These are phyloP conservation scores for Synergus gifuensis DNA, from an alignment of 2,888 invertebrate genomes.

Conservation along the genomic window DNA sequence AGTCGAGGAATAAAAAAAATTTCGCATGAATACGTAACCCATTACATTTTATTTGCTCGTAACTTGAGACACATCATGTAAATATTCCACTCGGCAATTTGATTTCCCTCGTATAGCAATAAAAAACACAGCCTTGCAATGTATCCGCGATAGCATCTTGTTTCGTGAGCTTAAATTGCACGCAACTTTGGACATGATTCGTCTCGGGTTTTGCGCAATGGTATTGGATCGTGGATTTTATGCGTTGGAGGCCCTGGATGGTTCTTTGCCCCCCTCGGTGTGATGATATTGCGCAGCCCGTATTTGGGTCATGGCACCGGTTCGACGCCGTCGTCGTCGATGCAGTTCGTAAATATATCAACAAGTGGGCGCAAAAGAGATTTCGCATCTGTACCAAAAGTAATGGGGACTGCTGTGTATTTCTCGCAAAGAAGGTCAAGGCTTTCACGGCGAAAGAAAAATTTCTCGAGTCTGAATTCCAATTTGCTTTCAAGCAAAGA, in stretches of 20 bases:
- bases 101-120: slow-evolving; percentile 25
- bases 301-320: slow-evolving; percentile 37
- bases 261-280: slow-evolving; percentile 29
- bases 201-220: slow-evolving; percentile 36
- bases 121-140: slow-evolving; percentile 13
- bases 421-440: slow-evolving; percentile 25
- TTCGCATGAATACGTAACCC: slow-evolving; percentile 36
- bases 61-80: slow-evolving; percentile 38
- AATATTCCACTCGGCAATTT: slow-evolving; percentile 36
- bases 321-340: slow-evolving; percentile 15
- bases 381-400: slow-evolving; percentile 29
- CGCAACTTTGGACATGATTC: slow-evolving; percentile 39
- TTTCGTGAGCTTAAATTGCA: slow-evolving; percentile 36
- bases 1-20: slow-evolving; percentile 7
- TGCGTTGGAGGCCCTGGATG: slow-evolving; percentile 35
- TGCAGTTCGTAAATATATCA: slow-evolving; percentile 38
- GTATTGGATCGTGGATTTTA: slow-evolving; percentile 25
- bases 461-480: background rate
- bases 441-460: slow-evolving; percentile 6
- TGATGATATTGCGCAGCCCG: slow-evolving; percentile 34
- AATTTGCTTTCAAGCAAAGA: background rate
- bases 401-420: slow-evolving; percentile 3
- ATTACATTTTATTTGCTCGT: slow-evolving; percentile 41
- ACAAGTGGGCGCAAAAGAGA: slow-evolving; percentile 32
- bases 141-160: slow-evolving; percentile 31